Conservation (phyloP, 1,140 invertebrate genomes). For the Drosophila quadrilineata region DNA sequence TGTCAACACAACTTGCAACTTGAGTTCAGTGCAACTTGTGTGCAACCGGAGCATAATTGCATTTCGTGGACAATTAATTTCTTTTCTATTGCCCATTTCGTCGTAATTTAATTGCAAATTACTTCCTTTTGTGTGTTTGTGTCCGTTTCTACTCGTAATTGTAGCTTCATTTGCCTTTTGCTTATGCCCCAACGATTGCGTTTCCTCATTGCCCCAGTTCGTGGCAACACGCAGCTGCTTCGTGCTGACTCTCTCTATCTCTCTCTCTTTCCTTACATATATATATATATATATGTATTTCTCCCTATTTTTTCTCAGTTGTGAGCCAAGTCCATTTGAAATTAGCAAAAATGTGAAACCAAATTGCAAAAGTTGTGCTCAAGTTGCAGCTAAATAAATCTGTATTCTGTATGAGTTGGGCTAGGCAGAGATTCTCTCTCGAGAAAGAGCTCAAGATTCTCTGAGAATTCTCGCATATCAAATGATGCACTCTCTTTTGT, state of each 20-base stretch:
- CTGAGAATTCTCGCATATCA: too few species aligned
- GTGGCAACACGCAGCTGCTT: constrained; percentile 13
- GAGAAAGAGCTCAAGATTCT: too few species aligned
- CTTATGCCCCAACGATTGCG: constrained; percentile 27
- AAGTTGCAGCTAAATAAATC: constrained; percentile 26
- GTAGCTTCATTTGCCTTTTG: constrained; percentile 73
- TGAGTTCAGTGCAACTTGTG: constrained; percentile 27
- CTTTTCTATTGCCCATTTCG: constrained; percentile 81
- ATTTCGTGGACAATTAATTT: constrained; percentile 81
- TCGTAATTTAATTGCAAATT: constrained; percentile 81
- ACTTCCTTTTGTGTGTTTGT: constrained; percentile 75
- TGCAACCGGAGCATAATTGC: constrained; percentile 76
- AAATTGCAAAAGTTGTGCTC: constrained; percentile 41
- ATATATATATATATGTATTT: too few species aligned
- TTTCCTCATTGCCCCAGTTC: constrained; percentile 20
- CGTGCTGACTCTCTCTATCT: too few species aligned
- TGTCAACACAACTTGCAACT: constrained; percentile 21
- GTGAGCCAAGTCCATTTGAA: constrained; percentile 29
- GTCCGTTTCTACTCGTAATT: constrained; percentile 55
- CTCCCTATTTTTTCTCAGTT: too few species aligned
- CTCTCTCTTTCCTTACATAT: too few species aligned
- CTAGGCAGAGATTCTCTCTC: too few species aligned
- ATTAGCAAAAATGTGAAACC: constrained; percentile 46
- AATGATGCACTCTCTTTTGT: not conserved
- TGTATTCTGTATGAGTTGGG: constrained; percentile 1